A percentile compares a stretch with the other conserved stretches of the same genome.
These are phyloP conservation scores for Bovichtus variegatus DNA, from an alignment of 2,797 vertebrate genomes.

Conservation along the genomic window DNA sequence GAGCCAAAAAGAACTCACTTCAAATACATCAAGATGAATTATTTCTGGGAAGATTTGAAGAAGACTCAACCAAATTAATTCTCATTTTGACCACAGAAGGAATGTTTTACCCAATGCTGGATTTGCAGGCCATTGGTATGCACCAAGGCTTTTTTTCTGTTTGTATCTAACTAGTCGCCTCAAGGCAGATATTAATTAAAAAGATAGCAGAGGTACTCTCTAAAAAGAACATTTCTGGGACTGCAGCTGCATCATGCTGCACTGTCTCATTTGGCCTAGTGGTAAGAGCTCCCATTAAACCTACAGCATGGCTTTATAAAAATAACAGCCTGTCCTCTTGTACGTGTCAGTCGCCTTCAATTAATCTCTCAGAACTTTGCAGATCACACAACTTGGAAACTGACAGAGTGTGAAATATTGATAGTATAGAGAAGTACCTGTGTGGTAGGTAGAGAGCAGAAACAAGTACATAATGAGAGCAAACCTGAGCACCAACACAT, in stretches of 20 bases:
- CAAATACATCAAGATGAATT: constrained; percentile 58
- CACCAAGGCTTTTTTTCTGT: constrained; percentile 58
- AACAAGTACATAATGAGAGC: neutral
- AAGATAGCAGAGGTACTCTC: constrained; percentile 60
- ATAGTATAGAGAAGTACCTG: neutral
- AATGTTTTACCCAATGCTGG: constrained; percentile 56
- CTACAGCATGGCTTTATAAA: constrained; percentile 32
- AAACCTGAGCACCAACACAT: neutral
- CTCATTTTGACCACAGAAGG: constrained; percentile 63
- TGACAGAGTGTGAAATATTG: constrained; percentile 27
- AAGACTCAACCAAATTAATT: constrained; percentile 64
- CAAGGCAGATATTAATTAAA: constrained; percentile 85
- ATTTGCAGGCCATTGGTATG: constrained; percentile 71
- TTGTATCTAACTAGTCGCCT: constrained; percentile 78
- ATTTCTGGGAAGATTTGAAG: constrained; percentile 66
- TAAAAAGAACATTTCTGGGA: constrained; percentile 52
- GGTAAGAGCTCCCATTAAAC: constrained; percentile 44
- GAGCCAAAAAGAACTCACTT: constrained; percentile 33
- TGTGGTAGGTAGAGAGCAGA: neutral
- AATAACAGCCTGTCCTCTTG: constrained; percentile 26
- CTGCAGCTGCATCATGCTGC: constrained; percentile 20
- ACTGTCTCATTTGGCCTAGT: constrained; percentile 39
- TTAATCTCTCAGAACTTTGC: constrained; percentile 19
- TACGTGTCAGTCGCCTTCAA: constrained; percentile 18
- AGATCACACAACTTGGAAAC: constrained; percentile 26